Base-by-base conservation (phyloP, 2,797 vertebrate genomes). In the Brotula barbata region DNA sequence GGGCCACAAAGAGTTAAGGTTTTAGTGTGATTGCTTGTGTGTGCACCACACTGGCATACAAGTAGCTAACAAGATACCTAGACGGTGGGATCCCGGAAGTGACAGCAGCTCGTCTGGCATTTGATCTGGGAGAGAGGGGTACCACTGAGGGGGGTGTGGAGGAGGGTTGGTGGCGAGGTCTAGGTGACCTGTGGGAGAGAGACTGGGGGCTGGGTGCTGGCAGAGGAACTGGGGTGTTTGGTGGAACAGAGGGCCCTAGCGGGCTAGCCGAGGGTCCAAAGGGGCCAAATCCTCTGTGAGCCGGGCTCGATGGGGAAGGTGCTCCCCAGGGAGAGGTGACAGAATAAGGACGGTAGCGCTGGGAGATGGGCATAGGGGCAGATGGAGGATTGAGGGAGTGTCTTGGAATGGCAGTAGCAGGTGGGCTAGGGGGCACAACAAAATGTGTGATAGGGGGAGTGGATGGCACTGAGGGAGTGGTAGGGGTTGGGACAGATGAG, bases 291-390 rank as follows among this genome's bases (percentile, higher is more conserved):
- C 62, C 80, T 56, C 86, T 84, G 25, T 89, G 84, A 49, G 90
- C 87, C 0, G 82, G 86, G 77, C 64, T 80, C 13, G 91, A 84
- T 22, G 92, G 82, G 40, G 92, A 83, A 41, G 89, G 56, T 22
- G 73, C 72, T 22, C 75, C 91, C 87, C 87, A 92, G 7, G 93
- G 83, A 60, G 90, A 92, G 37, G 87, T 79, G 75, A 95, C 79
- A 0, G 93, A 92, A 83, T 97, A 98, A 0, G 96, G 95, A 7
- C 91, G 93, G 80, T 96, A 96, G 58, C 95, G 92, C 5, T 93
- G 92, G 34, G 95, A 96, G 5, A 91, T 90, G 13, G 94, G 90
- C 83, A 92, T 85, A 0, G 83, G 91, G 67, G 90, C 87, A 5
- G 90, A 88, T 14, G 90, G 82, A 52, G 90, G 75, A 64, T 90